phyloP scores from a whole-genome alignment of 37 sponge, comb jelly and placozoan species.

The Hexactinellida sp. region DNA sequence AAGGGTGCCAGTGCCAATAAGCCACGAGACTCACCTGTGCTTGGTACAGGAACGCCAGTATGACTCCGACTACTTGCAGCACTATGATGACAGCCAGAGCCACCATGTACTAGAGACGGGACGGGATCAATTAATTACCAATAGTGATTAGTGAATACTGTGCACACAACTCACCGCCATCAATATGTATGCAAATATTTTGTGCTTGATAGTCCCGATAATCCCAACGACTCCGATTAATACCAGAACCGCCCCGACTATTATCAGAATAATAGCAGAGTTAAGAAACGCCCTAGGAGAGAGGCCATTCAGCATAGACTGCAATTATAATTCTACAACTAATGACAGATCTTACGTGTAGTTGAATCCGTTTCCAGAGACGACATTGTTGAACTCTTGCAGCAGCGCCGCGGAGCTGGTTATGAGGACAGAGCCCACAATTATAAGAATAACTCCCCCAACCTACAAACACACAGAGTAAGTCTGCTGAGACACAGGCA shows the following conservation, averaged over 20 bases:
- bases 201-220: slow-evolving; percentile 10
- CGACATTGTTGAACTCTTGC: not conserved
- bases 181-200: not conserved
- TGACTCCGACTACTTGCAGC: not conserved
- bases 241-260: not conserved
- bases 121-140: not conserved
- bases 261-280: not conserved
- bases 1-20: not conserved
- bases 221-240: not conserved
- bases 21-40: not conserved
- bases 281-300: not conserved
- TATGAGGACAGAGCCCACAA: not conserved
- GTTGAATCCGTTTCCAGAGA: not conserved
- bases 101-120: not conserved
- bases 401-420: not conserved
- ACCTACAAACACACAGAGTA: no score
- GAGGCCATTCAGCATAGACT: not conserved
- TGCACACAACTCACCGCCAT: not conserved
- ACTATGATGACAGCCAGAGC: not conserved
- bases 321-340: not conserved
- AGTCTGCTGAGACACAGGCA: no score
- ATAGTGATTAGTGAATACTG: not conserved
- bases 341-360: not conserved
- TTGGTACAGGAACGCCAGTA: not conserved
- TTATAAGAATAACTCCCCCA: not conserved